Conservation (phyloP, 2,888 invertebrate species). For the Acronicta psi region DNA sequence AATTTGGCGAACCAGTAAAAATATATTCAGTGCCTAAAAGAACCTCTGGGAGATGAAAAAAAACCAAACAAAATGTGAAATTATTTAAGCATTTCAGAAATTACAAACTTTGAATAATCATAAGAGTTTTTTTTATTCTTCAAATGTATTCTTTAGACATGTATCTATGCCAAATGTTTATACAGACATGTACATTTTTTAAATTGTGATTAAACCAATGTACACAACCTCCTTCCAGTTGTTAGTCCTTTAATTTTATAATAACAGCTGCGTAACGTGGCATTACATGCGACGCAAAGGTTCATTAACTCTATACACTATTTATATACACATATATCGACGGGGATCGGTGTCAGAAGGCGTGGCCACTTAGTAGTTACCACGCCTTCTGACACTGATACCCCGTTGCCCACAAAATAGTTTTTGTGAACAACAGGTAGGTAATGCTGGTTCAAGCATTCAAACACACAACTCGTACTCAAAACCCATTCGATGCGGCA, state of each 20-base stretch:
- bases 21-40: conserved; percentile 81
- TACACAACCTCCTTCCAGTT: conserved; percentile 67
- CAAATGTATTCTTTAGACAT: conserved; percentile 73
- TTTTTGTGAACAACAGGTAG: too few relatives aligned
- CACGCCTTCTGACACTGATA: too few relatives aligned
- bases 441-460: too few relatives aligned
- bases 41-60: conserved; percentile 75
- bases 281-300: background rate
- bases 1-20: conserved; percentile 70
- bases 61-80: conserved; percentile 72
- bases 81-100: conserved; percentile 76
- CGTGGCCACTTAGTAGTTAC: too few relatives aligned
- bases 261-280: conserved; percentile 10
- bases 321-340: too few relatives aligned
- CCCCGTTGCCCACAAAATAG: too few relatives aligned
- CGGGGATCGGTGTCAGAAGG: too few relatives aligned
- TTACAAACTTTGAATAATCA: conserved; percentile 75
- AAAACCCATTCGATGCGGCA: too few relatives aligned
- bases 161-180: conserved; percentile 84
- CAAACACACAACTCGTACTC: too few relatives aligned
- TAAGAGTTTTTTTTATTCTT: conserved; percentile 78
- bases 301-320: background rate
- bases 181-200: conserved; percentile 75
- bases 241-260: conserved; percentile 48
- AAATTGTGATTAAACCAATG: conserved; percentile 76